Evolutionary conservation across 2,888 invertebrate species (phyloP).

Genomic region (Selenia dentaria): DNA sequence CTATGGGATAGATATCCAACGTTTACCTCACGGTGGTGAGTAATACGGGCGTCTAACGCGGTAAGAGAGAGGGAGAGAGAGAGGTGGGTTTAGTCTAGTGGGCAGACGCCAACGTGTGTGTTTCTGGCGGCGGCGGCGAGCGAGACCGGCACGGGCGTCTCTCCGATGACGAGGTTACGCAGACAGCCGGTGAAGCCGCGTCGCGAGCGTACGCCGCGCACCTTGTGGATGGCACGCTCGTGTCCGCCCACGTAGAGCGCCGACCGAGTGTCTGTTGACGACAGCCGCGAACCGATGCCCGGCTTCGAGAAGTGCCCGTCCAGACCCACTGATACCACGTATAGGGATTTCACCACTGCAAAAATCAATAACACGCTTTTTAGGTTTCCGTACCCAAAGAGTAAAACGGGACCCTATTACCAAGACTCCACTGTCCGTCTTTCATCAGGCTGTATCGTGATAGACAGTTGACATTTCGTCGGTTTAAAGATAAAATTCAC

Average conservation of each 20-base stretch:
- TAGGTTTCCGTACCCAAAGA: too few species aligned
- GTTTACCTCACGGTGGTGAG: too few species aligned
- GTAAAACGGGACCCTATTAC: too few species aligned
- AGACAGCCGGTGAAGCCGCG: constrained; percentile 93
- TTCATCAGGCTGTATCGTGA: too few species aligned
- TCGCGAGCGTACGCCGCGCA: constrained; percentile 88
- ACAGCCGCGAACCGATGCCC: constrained; percentile 86
- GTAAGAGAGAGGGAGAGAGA: too few species aligned
- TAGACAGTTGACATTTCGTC: too few species aligned
- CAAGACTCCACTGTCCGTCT: too few species aligned
- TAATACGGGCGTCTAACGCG: too few species aligned
- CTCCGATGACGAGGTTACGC: constrained; percentile 86
- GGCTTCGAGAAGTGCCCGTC: constrained; percentile 91
- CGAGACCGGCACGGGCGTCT: constrained; percentile 59
- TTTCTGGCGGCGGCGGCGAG: constrained; percentile 86
- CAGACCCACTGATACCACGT: constrained; percentile 94
- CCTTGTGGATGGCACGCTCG: constrained; percentile 55
- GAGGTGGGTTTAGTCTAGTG: constrained; percentile 84
- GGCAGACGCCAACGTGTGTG: constrained; percentile 92
- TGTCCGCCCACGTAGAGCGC: constrained; percentile 97
- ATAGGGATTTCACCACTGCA: constrained; percentile 94
- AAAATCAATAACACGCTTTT: constrained; percentile 26
- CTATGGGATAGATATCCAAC: too few species aligned
- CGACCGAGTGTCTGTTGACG: constrained; percentile 91
- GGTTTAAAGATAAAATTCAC: too few species aligned